Conservation (phyloP, 2,113 vertebrate species). For the Urocynchramus pylzowi region DNA sequence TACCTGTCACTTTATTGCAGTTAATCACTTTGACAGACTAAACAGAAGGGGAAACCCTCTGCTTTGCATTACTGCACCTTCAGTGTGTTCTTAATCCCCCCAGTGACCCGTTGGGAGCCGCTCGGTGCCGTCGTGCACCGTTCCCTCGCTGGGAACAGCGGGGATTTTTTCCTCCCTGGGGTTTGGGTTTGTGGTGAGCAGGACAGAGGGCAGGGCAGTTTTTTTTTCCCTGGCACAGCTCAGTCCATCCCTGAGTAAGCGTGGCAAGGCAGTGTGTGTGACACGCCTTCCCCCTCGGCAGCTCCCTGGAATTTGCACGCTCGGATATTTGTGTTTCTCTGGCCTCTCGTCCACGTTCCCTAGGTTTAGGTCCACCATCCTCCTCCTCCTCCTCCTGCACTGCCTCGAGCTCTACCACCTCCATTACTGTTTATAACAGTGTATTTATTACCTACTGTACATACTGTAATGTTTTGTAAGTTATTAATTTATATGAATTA, state of each 20-base stretch:
- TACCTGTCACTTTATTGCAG: slow-evolving; percentile 76
- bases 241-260: neutral
- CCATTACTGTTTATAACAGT: slow-evolving; percentile 98
- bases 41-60: slow-evolving; percentile 37
- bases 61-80: slow-evolving; percentile 1
- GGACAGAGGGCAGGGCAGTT: neutral
- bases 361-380: slow-evolving; percentile 65
- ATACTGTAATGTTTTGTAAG: slow-evolving; percentile 99
- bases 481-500: slow-evolving; percentile 99
- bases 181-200: slow-evolving; percentile 7
- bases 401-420: slow-evolving; percentile 87
- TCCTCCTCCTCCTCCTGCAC: slow-evolving; percentile 81
- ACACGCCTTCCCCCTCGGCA: neutral
- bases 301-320: slow-evolving; percentile 15
- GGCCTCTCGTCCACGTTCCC: neutral
- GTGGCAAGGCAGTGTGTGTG: neutral
- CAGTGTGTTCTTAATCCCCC: neutral
- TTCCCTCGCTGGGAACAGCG: slow-evolving; percentile 1
- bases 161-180: neutral
- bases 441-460: slow-evolving; percentile 98
- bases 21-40: slow-evolving; percentile 49
- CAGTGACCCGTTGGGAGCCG: neutral
- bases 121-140: neutral
- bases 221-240: neutral
- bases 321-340: neutral